These are phyloP conservation scores for Spodoptera littoralis DNA, from an alignment of 2,888 invertebrate species.

Conservation along the genomic window DNA sequence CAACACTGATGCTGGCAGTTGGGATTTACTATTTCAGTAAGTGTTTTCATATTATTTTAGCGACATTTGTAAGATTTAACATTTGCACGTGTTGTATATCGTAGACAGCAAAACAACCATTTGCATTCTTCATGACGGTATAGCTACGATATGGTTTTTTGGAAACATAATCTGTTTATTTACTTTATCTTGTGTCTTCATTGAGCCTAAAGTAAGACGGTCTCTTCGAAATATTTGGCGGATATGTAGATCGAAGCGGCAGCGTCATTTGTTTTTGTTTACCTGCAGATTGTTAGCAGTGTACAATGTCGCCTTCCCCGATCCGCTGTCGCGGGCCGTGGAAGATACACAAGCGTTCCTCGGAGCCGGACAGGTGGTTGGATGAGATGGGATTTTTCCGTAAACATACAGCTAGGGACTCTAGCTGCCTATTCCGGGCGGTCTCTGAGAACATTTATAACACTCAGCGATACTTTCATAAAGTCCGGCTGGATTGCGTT, in stretches of 20 bases:
- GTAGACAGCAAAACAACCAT: conserved; percentile 87
- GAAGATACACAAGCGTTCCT: conserved; percentile 84
- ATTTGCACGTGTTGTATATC: conserved; percentile 84
- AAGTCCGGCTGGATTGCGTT: conserved; percentile 92
- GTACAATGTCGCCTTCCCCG: conserved; percentile 83
- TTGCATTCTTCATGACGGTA: conserved; percentile 78
- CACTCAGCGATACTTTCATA: conserved; percentile 92
- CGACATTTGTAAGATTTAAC: conserved; percentile 64
- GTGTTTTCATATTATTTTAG: conserved; percentile 68
- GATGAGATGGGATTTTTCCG: conserved; percentile 94
- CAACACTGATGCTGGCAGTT: conserved; percentile 83
- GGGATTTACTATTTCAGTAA: conserved; percentile 79
- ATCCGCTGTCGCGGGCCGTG: conserved; percentile 85
- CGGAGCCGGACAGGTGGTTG: conserved; percentile 92
- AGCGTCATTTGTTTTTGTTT: conserved; percentile 87
- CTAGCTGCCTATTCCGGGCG: conserved; percentile 96
- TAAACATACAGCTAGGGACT: conserved; percentile 96
- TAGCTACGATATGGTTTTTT: conserved; percentile 85
- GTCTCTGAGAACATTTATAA: conserved; percentile 95
- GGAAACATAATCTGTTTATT: conserved; percentile 30
- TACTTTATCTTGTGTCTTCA: conserved; percentile 30
- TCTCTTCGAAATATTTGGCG: conserved; percentile 44
- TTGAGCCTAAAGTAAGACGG: conserved; percentile 34
- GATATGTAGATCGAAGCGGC: conserved; percentile 54
- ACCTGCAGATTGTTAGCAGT: conserved; percentile 84